Percentiles rank a stretch among this genome's conserved stretches.
Conservation (phyloP, 2,797 vertebrate species). For the Adrianichthys oophorus region DNA sequence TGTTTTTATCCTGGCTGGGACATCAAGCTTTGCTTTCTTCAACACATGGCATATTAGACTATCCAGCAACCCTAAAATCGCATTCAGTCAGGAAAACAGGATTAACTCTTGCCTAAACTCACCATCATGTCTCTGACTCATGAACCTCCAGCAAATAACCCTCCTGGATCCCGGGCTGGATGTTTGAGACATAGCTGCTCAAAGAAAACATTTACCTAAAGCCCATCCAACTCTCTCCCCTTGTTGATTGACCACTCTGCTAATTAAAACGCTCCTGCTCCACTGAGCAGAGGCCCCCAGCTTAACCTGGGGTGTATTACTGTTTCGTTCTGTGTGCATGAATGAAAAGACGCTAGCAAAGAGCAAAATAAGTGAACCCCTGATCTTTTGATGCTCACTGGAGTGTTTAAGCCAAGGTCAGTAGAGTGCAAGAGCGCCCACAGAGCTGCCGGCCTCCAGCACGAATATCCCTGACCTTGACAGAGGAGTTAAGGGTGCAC, state of each 20-base stretch:
- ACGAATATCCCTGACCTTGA: conserved; percentile 49
- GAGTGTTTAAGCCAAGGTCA: not conserved
- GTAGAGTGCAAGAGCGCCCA: conserved; percentile 7
- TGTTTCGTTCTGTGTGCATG: conserved; percentile 12
- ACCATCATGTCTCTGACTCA: conserved; percentile 31
- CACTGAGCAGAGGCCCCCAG: conserved; percentile 55
- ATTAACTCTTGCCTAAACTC: conserved; percentile 25
- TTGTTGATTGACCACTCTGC: conserved; percentile 54
- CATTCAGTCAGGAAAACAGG: conserved; percentile 30
- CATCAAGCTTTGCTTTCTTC: conserved; percentile 7
- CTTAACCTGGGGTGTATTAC: conserved; percentile 35
- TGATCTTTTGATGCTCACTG: not conserved
- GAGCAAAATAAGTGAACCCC: not conserved
- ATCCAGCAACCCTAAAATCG: conserved; percentile 15
- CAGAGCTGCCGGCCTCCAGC: conserved; percentile 16
- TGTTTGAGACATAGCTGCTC: conserved; percentile 27
- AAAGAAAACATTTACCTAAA: conserved; percentile 44
- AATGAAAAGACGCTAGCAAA: conserved; percentile 4
- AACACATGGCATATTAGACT: not conserved
- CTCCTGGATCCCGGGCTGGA: conserved; percentile 17
- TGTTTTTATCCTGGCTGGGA: conserved; percentile 14
- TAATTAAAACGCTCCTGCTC: conserved; percentile 65
- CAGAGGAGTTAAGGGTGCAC: conserved; percentile 22
- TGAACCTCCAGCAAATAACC: conserved; percentile 23
- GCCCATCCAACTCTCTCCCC: conserved; percentile 40